Conservation (phyloP, 2,113 vertebrate genomes). For the Copsychus sechellarum region DNA sequence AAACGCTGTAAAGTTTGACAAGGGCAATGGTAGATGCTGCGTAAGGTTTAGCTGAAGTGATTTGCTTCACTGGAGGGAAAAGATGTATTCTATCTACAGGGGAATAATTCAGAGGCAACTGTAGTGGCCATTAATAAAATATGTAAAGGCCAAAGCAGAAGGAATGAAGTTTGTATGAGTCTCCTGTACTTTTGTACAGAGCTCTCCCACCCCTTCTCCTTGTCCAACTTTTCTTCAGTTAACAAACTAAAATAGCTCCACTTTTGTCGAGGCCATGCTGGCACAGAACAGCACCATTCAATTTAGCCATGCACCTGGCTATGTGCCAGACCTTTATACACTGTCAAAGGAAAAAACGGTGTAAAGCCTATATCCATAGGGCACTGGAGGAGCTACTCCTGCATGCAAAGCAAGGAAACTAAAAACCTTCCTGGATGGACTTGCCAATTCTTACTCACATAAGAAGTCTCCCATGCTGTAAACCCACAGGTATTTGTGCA, state of each 20-base stretch:
- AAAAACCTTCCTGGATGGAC: neutral
- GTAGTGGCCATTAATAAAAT: neutral
- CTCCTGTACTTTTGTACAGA: neutral
- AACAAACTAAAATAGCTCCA: constrained; percentile 43
- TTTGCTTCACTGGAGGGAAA: neutral
- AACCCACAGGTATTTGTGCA: neutral
- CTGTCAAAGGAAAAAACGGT: neutral
- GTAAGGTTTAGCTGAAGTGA: neutral
- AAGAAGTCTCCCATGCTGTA: neutral
- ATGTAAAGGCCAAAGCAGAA: neutral
- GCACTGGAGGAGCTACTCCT: neutral
- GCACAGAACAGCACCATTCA: constrained; percentile 14
- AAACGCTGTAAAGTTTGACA: neutral
- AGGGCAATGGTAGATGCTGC: neutral
- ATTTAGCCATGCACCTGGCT: neutral
- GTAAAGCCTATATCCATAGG: neutral
- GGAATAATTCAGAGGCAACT: neutral
- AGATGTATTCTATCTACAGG: neutral
- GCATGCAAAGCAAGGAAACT: neutral
- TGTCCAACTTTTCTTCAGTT: constrained; percentile 14
- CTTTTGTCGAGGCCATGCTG: constrained; percentile 24
- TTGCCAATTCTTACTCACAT: neutral
- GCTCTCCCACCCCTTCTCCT: neutral
- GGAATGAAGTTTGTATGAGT: neutral
- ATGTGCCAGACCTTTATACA: neutral